Evolutionary conservation across 2,113 vertebrate species (phyloP).

Genomic region (Colossoma macropomum): DNA sequence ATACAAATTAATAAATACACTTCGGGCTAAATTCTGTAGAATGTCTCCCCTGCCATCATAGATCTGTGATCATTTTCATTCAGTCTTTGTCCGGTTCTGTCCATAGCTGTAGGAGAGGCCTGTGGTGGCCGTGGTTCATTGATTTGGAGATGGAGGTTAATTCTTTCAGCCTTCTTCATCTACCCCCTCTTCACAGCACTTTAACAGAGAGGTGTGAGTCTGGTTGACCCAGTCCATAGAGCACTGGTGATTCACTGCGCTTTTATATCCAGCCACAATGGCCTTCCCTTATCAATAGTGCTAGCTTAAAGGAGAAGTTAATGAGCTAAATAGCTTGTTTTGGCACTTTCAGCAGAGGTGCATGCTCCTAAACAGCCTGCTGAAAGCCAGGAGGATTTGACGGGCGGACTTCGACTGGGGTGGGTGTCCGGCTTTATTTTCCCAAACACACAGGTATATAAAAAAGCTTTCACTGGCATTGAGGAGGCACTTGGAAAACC

Average conservation of each 20-base stretch:
- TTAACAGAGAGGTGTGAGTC: constrained; percentile 36
- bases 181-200: constrained; percentile 12
- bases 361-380: background rate
- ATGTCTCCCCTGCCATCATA: no score
- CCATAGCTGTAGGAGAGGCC: background rate
- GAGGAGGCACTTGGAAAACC: constrained; percentile 21
- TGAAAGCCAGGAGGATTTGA: constrained; percentile 22
- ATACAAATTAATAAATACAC: no score
- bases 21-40: no score
- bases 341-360: constrained; percentile 23
- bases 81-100: background rate
- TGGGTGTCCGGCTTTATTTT: constrained; percentile 19
- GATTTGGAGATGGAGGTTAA: constrained; percentile 51
- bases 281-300: constrained; percentile 39
- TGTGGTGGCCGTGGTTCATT: background rate
- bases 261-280: constrained; percentile 29
- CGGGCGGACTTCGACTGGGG: background rate
- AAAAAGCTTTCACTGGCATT: background rate
- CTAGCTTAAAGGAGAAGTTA: constrained; percentile 28
- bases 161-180: constrained; percentile 42
- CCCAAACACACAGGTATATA: background rate
- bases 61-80: background rate
- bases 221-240: constrained; percentile 17
- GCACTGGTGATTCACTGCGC: constrained; percentile 18
- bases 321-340: constrained; percentile 24